Conservation (phyloP, 1,140 invertebrate genomes). For the Idris sp. region DNA sequence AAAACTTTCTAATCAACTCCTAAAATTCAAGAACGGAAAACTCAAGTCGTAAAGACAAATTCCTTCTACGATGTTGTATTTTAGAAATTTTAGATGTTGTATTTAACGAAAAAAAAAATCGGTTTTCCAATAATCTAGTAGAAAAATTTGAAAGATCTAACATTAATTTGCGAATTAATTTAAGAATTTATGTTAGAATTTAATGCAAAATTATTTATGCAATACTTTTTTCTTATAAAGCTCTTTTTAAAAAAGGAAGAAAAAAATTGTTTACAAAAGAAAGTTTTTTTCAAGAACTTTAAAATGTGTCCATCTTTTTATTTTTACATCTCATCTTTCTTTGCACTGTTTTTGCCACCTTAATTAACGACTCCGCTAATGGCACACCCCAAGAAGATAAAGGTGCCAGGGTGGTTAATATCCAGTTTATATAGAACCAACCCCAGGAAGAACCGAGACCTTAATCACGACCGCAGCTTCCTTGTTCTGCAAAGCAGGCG, state of each 20-base stretch:
- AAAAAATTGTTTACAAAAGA: constrained; percentile 1
- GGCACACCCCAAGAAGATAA: constrained; percentile 56
- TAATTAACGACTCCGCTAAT: constrained; percentile 59
- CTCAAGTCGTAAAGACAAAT: constrained; percentile 3
- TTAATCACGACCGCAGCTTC: constrained; percentile 52
- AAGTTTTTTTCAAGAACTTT: constrained; percentile 7
- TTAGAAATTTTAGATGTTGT: too few relatives aligned
- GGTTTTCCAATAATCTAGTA: too few relatives aligned
- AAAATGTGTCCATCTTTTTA: constrained; percentile 39
- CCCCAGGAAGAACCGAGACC: constrained; percentile 39
- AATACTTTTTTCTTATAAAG: too few relatives aligned
- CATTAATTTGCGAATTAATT: too few relatives aligned
- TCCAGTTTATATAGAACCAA: constrained; percentile 53
- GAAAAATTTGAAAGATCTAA: too few relatives aligned
- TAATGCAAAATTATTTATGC: too few relatives aligned
- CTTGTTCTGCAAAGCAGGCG: constrained; percentile 38
- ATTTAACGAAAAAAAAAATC: too few relatives aligned
- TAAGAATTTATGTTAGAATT: too few relatives aligned
- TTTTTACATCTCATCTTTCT: constrained; percentile 38
- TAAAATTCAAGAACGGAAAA: constrained; percentile 7
- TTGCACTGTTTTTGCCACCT: constrained; percentile 47
- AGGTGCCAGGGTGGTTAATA: constrained; percentile 55
- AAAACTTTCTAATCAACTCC: constrained; percentile 21
- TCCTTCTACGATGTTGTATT: constrained; percentile 1
- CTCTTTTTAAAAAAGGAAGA: too few relatives aligned